These are phyloP conservation scores for Caenorhabditis sinica DNA, from an alignment of 2,888 invertebrate genomes.

Conservation along the genomic window DNA sequence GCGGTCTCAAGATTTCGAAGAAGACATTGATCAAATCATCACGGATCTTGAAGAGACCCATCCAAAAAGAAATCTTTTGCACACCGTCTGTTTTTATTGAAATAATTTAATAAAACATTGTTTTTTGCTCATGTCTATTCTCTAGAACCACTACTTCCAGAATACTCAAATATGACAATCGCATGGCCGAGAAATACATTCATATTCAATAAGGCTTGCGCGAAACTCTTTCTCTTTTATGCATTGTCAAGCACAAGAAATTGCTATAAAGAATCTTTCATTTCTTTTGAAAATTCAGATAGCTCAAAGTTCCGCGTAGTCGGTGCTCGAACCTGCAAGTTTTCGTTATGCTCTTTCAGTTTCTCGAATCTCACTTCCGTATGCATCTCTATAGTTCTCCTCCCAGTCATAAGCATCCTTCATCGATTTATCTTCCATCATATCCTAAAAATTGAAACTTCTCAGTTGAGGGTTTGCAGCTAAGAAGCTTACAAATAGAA, in stretches of 20 bases:
- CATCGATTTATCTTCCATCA: conserved; percentile 69
- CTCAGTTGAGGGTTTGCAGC: background rate
- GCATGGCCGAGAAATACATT: conserved; percentile 29
- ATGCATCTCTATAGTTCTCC: conserved; percentile 66
- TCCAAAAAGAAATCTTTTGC: conserved; percentile 89
- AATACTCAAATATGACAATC: background rate
- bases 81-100: conserved; percentile 95
- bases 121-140: background rate
- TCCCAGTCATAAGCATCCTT: conserved; percentile 77
- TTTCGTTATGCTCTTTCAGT: background rate
- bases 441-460: conserved; percentile 54
- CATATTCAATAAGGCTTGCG: conserved; percentile 34
- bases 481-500: conserved; percentile 50
- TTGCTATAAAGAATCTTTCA: background rate
- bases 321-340: conserved; percentile 7
- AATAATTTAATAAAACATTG: background rate
- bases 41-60: conserved; percentile 93
- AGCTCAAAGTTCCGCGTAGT: background rate
- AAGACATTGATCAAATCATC: conserved; percentile 96
- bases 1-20: conserved; percentile 94
- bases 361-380: conserved; percentile 1
- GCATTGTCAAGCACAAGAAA: conserved; percentile 24
- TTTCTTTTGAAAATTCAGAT: background rate
- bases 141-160: background rate
- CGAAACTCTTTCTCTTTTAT: conserved; percentile 16